Base-by-base conservation (phyloP, 2,113 vertebrate species). In the Grantiella picta region DNA sequence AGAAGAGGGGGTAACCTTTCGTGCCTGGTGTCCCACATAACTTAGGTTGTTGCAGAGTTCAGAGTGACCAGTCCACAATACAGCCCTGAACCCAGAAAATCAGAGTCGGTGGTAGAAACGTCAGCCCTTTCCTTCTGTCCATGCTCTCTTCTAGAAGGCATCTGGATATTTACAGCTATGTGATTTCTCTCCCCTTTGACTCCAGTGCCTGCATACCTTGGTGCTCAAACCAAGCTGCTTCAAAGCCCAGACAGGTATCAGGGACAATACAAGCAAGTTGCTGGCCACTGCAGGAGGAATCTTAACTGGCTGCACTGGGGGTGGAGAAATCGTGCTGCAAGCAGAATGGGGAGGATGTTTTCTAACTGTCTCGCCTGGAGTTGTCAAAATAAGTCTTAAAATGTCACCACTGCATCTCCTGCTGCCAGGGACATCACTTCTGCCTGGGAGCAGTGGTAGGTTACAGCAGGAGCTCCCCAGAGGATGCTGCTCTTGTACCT, bases 11-110 rank as follows among this genome's bases (percentile, higher is more conserved):
- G 18, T 35, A 27, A 19, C 60, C 57, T 35, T 42, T 61, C 2
- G 1, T 13, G 7, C 5, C 0, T 33, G 22, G 7, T 68, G 28
- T 72, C 27, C 20, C 19, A 1, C 10, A 1, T 19, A 12, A 13
- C 49, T 75, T 63, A 20, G 53, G 33, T 70, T 6, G 3, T 38
- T 7, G 4, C 35, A 22, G 35, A 65, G 18, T 36, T 92, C n/a
- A 25, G 56, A 53, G 54, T 1, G 1, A 59, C 36, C 42, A 3
- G 9, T 38, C 36, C 50, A 21, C 23, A n/a, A 33, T 15, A 16
- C 49, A 81, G 29, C 31, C 22, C 42, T 66, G 33, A 88, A 29
- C 17, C 10, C 16, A 25, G 59, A 76, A 36, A 66, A 19, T 60
- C 31, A 52, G 47, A 61, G 49, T 4, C 52, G 15, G 20, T 40